These are phyloP conservation scores for Frieseomelitta varia DNA, from an alignment of 1,140 invertebrate species.

Conservation along the genomic window DNA sequence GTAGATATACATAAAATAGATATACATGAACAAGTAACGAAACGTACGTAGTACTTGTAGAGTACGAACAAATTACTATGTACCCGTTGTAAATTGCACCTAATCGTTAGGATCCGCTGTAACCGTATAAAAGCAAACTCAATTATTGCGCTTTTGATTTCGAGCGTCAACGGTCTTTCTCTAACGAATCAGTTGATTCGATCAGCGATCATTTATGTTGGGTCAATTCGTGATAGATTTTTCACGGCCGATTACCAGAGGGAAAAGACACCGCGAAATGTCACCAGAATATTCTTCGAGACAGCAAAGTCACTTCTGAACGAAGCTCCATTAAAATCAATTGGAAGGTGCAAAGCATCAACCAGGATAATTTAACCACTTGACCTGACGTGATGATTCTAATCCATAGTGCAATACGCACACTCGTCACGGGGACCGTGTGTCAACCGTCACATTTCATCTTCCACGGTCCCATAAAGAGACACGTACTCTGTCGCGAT, in stretches of 20 bases:
- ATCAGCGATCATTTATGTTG: not conserved
- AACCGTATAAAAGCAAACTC: not conserved
- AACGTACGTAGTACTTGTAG: not conserved
- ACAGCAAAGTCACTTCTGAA: conserved; percentile 58
- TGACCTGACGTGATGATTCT: conserved; percentile 71
- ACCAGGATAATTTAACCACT: conserved; percentile 77
- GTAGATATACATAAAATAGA: not conserved
- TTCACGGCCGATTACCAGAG: not conserved
- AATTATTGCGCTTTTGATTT: not conserved
- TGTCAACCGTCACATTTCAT: not conserved
- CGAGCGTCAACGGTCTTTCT: not conserved
- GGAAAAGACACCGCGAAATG: conserved; percentile 48
- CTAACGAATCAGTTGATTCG: not conserved
- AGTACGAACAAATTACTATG: not conserved
- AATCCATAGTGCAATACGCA: conserved; percentile 68
- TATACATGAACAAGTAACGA: too few relatives aligned
- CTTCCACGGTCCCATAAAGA: not conserved
- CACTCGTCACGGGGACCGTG: conserved; percentile 48
- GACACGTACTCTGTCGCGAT: not conserved
- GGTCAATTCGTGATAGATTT: not conserved
- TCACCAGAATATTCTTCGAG: conserved; percentile 55
- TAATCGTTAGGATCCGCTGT: not conserved
- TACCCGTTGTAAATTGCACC: not conserved
- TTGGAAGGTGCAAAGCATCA: conserved; percentile 79
- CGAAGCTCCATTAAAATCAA: conserved; percentile 78